A percentile compares a stretch with the other conserved stretches of the same genome.
Evolutionary conservation across 2,888 invertebrate genomes (phyloP).

Genomic region (Drosophila stalkeri): DNA sequence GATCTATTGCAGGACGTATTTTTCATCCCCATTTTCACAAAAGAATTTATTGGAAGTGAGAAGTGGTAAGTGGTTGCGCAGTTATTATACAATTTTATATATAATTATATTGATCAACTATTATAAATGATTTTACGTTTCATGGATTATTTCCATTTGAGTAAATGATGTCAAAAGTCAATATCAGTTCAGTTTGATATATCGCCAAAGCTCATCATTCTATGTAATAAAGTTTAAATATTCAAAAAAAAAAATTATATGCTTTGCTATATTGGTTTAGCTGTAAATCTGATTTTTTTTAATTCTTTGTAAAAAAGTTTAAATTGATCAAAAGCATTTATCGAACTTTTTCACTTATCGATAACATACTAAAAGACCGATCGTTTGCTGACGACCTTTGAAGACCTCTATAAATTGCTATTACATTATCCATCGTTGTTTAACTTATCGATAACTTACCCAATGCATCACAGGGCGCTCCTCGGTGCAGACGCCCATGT

Average conservation of each 20-base stretch:
- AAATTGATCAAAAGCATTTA: neutral
- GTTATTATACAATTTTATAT: too few species aligned
- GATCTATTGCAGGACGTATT: neutral
- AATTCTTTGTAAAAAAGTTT: neutral
- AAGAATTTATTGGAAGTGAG: neutral
- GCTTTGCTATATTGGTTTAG: neutral
- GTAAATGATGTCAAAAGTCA: too few species aligned
- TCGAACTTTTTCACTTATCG: neutral
- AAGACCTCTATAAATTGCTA: neutral
- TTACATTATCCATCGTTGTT: neutral
- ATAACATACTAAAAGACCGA: neutral
- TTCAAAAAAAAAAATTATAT: too few species aligned
- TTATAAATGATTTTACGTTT: neutral
- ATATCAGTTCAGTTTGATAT: too few species aligned
- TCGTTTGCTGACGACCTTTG: too few species aligned
- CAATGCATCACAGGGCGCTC: constrained; percentile 95
- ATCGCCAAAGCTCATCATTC: too few species aligned
- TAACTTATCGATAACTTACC: constrained; percentile 87
- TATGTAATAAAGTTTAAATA: too few species aligned
- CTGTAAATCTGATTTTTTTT: neutral
- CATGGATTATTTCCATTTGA: neutral
- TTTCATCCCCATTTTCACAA: too few species aligned
- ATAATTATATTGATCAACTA: neutral
- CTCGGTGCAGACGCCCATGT: constrained; percentile 97
- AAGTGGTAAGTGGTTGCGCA: neutral